Base-by-base conservation (phyloP, 2,113 vertebrate genomes). In the Gopherus evgoodei region DNA sequence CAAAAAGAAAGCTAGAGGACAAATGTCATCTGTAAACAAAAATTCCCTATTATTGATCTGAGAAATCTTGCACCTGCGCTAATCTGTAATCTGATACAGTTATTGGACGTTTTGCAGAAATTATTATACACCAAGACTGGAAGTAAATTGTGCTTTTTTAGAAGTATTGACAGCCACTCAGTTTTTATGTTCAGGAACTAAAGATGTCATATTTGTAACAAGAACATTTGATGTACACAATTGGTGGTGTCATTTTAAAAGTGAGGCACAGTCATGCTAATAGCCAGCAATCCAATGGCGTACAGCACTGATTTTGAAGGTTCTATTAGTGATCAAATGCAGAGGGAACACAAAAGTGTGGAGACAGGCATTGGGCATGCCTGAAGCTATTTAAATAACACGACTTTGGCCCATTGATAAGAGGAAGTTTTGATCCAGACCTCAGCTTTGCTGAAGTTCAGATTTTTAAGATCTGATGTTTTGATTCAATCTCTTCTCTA, bases 21-120 rank as follows among this genome's bases (percentile, higher is more conserved):
- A 95, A 97, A 97, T 97, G 88, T 84, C 94, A 96, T 52, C 47
- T 4, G 94, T 92, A 97, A 97, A 97, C 89, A 97, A 97, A 96
- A 95, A 5, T 95, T 95, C 90, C n/a, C 90, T 91, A 95, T 54
- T 76, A 92, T 93, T 83, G 35, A 95, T 97, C 96, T 84, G 97
- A 96, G 95, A 94, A 91, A 52, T 52, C 72, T 4, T 0, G 87
- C 86, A 85, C 57, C 86, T 14, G 62, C 53, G 54, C 84, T 97
- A 90, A 94, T 88, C 95, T 94, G 91, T 92, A 96, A 97, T 94
- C 87, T 83, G 91, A 57, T 81, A 91, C 44, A 90, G 0, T 3
- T 87, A 87, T 81, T 87, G 19, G 42, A 57, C 87, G 52, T 87
- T 89, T 6, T 92, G 94, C 78, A 85, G 87, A 81, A 91, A 79